These are phyloP conservation scores for Aphis gossypii DNA, from an alignment of 1,140 invertebrate genomes.

Conservation along the genomic window DNA sequence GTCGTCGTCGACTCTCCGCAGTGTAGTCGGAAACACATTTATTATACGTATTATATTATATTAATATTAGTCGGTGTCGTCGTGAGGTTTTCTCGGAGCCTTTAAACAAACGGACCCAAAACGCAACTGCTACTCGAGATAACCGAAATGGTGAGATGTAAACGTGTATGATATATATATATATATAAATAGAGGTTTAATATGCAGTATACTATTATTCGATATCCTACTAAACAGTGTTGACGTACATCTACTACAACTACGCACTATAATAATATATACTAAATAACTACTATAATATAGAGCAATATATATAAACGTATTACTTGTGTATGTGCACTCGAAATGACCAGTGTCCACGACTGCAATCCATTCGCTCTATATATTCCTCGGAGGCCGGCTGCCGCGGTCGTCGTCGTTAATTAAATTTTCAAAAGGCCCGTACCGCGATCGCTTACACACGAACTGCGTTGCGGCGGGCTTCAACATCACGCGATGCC, in stretches of 20 bases:
- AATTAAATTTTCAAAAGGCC: neutral
- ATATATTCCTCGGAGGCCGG: neutral
- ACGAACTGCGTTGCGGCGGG: neutral
- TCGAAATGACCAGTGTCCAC: neutral
- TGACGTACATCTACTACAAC: neutral
- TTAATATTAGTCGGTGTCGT: neutral
- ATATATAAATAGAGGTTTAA: neutral
- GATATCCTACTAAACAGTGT: neutral
- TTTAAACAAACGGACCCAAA: neutral
- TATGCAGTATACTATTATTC: neutral
- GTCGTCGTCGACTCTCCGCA: neutral
- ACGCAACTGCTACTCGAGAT: neutral
- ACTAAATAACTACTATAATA: neutral
- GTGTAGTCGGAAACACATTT: neutral
- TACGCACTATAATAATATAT: neutral
- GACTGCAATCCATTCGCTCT: no score
- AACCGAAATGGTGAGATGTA: neutral
- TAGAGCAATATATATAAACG: neutral
- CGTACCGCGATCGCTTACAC: neutral
- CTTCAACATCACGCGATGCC: neutral
- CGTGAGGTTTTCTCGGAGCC: neutral
- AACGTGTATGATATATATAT: neutral
- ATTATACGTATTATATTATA: neutral
- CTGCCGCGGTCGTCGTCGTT: neutral
- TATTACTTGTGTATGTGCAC: neutral